phyloP scores from a whole-genome alignment of 1,140 invertebrate species.

The Zaprionus africanus region DNA sequence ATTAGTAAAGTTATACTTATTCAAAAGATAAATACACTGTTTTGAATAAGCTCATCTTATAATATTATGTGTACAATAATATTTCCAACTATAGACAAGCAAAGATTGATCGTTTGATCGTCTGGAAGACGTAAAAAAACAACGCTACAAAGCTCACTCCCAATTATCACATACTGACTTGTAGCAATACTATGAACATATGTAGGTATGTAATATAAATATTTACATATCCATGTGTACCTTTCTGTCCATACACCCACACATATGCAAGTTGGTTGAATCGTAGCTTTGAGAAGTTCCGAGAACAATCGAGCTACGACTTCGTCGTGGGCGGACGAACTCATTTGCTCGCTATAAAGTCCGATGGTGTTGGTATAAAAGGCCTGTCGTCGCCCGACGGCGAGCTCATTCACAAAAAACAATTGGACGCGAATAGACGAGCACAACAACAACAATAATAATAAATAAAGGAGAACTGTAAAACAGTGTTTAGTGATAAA shows the following conservation, averaged over 20 bases:
- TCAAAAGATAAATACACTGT: too few species aligned
- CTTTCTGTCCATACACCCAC: neutral
- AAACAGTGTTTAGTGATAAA: constrained; percentile 41
- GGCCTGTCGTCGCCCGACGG: constrained; percentile 23
- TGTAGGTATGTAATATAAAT: neutral
- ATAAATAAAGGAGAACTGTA: constrained; percentile 21
- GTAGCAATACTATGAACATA: neutral
- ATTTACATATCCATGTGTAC: neutral
- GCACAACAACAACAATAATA: neutral
- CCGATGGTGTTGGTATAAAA: constrained; percentile 49
- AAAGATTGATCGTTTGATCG: too few species aligned
- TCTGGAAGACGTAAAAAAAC: too few species aligned
- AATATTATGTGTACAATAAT: too few species aligned
- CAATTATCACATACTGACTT: neutral
- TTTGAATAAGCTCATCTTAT: too few species aligned
- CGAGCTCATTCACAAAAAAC: constrained; percentile 58
- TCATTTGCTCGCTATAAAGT: neutral
- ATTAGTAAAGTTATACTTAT: too few species aligned
- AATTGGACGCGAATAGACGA: constrained; percentile 33
- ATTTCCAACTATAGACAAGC: too few species aligned
- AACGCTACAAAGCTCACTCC: too few species aligned
- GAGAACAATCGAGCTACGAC: constrained; percentile 36
- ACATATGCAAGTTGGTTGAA: constrained; percentile 2
- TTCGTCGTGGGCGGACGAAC: neutral
- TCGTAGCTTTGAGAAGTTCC: constrained; percentile 26